A percentile compares a stretch with the other conserved stretches of the same genome.
phyloP scores from a whole-genome alignment of 1,140 invertebrate species.

The roundworm (Caenorhabditis elegans) region WBcel235 BX284605.5:14595501-14596000 shows the following conservation, averaged over 20 bases:
- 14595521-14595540: slow-evolving; percentile 88
- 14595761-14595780: slow-evolving; percentile 75
- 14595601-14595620: slow-evolving; percentile 95
- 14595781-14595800: slow-evolving; percentile 77
- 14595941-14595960: slow-evolving; percentile 74
- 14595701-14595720: slow-evolving; percentile 80
- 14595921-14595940: slow-evolving; percentile 64
- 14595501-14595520: slow-evolving; percentile 96
- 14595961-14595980: slow-evolving; percentile 75
- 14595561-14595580: slow-evolving; percentile 86
- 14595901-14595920: slow-evolving; percentile 67
- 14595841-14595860: slow-evolving; percentile 83
- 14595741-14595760: slow-evolving; percentile 71
- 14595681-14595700: slow-evolving; percentile 86
- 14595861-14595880: slow-evolving; percentile 88
- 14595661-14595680: slow-evolving; percentile 84
- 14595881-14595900: slow-evolving; percentile 88
- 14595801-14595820: slow-evolving; percentile 81
- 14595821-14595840: slow-evolving; percentile 92
- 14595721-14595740: slow-evolving; percentile 70
- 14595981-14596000: slow-evolving; percentile 74
- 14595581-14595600: slow-evolving; percentile 78
- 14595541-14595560: slow-evolving; percentile 85
- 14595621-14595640: slow-evolving; percentile 85
- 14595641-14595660: slow-evolving; percentile 77